Evolutionary conservation across 2,888 invertebrate genomes (phyloP).

Genomic region (Hirtodrosophila histrioides): DNA sequence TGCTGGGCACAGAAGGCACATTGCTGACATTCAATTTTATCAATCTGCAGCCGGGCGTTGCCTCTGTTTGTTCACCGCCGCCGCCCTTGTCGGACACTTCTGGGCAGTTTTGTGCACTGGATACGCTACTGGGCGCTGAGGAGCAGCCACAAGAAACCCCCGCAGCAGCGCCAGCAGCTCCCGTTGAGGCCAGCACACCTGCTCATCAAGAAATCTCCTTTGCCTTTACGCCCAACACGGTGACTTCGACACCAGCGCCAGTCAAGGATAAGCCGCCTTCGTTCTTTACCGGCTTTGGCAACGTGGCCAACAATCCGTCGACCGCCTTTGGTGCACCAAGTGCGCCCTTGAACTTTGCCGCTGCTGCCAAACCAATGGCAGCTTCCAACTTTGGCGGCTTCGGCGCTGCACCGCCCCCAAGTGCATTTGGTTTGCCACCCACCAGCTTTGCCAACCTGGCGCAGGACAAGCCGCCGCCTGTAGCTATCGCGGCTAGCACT

Average conservation of each 20-base stretch:
- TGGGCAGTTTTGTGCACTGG: conserved; percentile 76
- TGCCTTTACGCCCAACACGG: conserved; percentile 66
- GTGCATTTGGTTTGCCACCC: not conserved
- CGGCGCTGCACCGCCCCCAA: conserved; percentile 9
- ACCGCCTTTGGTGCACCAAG: conserved; percentile 17
- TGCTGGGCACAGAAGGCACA: conserved; percentile 91
- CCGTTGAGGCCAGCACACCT: conserved; percentile 6
- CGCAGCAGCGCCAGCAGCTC: conserved; percentile 6
- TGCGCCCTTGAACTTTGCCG: conserved; percentile 40
- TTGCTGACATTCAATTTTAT: conserved; percentile 91
- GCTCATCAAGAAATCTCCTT: conserved; percentile 65
- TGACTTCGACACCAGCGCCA: conserved; percentile 80
- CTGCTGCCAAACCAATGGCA: conserved; percentile 42
- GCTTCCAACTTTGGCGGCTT: conserved; percentile 45
- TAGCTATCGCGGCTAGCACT: not conserved
- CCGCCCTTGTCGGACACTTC: conserved; percentile 84
- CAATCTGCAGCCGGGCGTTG: conserved; percentile 87
- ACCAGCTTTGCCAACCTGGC: conserved; percentile 3
- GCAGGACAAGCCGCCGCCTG: conserved; percentile 1
- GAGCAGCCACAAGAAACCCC: conserved; percentile 20
- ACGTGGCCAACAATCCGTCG: conserved; percentile 15
- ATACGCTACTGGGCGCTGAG: conserved; percentile 40
- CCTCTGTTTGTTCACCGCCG: conserved; percentile 88
- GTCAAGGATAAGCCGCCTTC: conserved; percentile 69
- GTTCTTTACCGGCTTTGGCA: conserved; percentile 55